Evolutionary conservation across 1,140 invertebrate genomes (phyloP).

Genomic region (Pissodes strobi): DNA sequence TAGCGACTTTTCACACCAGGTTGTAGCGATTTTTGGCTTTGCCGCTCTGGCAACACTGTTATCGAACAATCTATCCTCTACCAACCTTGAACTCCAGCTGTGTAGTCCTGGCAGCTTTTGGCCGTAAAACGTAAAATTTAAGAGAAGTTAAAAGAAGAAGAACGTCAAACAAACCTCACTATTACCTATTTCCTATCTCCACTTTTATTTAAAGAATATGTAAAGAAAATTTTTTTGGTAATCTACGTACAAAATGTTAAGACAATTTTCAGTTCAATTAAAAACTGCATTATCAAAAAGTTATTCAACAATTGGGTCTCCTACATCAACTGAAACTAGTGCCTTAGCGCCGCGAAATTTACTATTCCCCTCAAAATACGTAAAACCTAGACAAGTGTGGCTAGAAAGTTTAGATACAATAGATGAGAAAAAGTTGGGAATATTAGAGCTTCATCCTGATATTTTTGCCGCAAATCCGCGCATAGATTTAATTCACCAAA

Average conservation of each 20-base stretch:
- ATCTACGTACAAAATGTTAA: slow-evolving; percentile 1
- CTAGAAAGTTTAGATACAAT: slow-evolving; percentile 85
- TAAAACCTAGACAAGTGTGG: slow-evolving; percentile 82
- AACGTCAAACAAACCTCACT: too few relatives aligned
- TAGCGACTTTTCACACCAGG: too few relatives aligned
- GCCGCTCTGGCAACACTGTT: too few relatives aligned
- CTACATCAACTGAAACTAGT: not conserved
- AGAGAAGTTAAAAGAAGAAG: too few relatives aligned
- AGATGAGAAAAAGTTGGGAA: slow-evolving; percentile 78
- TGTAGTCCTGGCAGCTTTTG: too few relatives aligned
- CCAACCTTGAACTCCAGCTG: too few relatives aligned
- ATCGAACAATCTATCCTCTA: too few relatives aligned
- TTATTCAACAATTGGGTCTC: slow-evolving; percentile 7
- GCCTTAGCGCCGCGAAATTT: slow-evolving; percentile 25
- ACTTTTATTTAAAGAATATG: too few relatives aligned
- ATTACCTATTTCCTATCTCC: too few relatives aligned
- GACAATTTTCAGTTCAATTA: slow-evolving; percentile 2
- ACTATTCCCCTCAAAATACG: slow-evolving; percentile 56
- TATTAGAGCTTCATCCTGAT: slow-evolving; percentile 87
- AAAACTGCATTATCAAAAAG: slow-evolving; percentile 2
- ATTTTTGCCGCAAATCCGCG: slow-evolving; percentile 83
- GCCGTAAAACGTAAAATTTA: too few relatives aligned
- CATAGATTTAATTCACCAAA: slow-evolving; percentile 86
- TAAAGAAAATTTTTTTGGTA: too few relatives aligned
- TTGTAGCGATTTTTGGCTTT: too few relatives aligned